A percentile compares a stretch with the other conserved stretches of the same genome.
phyloP scores from a whole-genome alignment of 92 coral and sea anemone genomes.

The Epizoanthus ramosus region DNA sequence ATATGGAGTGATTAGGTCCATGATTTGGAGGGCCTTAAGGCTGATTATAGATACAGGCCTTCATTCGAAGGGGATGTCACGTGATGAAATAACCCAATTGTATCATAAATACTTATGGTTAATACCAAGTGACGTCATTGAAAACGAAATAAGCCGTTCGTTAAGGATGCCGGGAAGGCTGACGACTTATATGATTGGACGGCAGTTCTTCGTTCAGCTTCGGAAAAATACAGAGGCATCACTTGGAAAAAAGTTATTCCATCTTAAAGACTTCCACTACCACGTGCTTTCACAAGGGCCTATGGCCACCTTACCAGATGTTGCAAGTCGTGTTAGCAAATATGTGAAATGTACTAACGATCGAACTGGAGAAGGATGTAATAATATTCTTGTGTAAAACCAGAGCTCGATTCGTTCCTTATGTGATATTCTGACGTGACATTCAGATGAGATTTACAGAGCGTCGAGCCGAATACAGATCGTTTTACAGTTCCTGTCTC shows the following conservation, averaged over 20 bases:
- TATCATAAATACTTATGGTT: constrained; percentile 32
- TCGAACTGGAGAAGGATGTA: constrained; percentile 13
- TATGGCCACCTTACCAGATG: constrained; percentile 21
- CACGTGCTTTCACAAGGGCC: constrained; percentile 37
- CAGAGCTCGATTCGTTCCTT: no score
- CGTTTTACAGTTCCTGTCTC: no score
- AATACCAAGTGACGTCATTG: constrained; percentile 33
- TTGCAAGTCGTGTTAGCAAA: constrained; percentile 21
- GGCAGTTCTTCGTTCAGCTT: constrained; percentile 5
- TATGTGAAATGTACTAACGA: constrained; percentile 25
- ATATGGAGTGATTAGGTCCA: constrained; percentile 32
- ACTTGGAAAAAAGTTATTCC: constrained; percentile 18
- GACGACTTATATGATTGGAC: constrained; percentile 37
- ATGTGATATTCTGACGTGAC: no score
- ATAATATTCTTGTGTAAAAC: neutral
- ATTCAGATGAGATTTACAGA: no score
- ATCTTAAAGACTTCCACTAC: constrained; percentile 35
- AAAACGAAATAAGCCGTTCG: constrained; percentile 34
- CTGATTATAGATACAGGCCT: constrained; percentile 36
- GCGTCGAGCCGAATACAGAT: no score
- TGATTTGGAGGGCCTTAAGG: constrained; percentile 39
- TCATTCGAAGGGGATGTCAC: constrained; percentile 24
- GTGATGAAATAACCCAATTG: neutral
- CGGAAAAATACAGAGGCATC: constrained; percentile 14
- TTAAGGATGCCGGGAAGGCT: constrained; percentile 25